Base-by-base conservation (phyloP, 2,797 vertebrate species). In the Gymnothorax javanicus region DNA sequence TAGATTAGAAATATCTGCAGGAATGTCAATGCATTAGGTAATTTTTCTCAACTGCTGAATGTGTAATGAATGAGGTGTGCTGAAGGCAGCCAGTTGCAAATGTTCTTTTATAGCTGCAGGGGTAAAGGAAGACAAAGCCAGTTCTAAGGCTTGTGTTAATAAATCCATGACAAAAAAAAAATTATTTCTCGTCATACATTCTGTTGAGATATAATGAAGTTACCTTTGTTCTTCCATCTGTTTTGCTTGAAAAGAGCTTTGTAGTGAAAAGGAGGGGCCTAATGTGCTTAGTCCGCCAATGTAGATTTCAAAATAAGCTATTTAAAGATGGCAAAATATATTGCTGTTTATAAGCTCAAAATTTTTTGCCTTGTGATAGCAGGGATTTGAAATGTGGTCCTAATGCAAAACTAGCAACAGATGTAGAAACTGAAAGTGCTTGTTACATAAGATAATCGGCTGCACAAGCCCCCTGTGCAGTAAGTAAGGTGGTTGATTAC, bases 1-100 rank as follows among this genome's bases (percentile, higher is more conserved):
- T 86, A 89, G 90, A 90, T 89, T 89, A 91, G 89, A 89, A 89
- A 89, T 85, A 87, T 87, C 87, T 84, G 84, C 58, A 88, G 88
- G 88, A 88, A 87, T 87, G 57, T 33, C 62, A 81, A 54, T 62
- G 87, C 85, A 77, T 86, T 73, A 6, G 56, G 59, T 86, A 62
- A 84, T 90, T 88, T 90, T 88, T 88, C 86, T 57, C 64, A 7
- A 57, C 83, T 85, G 13, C 62, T 1, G 85, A 87, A 84, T 62
- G 71, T 87, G 17, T 86, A 85, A 90, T 88, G 79, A 88, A 90
- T 90, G 87, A 88, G 88, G 79, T 84, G 54, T 43, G 81, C 13
- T 71, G 60, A 88, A 90, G 82, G 83, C 88, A 88, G 86, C 86
- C 87, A 54, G 73, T 82, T 86, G 64, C 88, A 87, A 89, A 86